Conservation (phyloP, 1,140 invertebrate species). For the Thalassaphorura encarpata region DNA sequence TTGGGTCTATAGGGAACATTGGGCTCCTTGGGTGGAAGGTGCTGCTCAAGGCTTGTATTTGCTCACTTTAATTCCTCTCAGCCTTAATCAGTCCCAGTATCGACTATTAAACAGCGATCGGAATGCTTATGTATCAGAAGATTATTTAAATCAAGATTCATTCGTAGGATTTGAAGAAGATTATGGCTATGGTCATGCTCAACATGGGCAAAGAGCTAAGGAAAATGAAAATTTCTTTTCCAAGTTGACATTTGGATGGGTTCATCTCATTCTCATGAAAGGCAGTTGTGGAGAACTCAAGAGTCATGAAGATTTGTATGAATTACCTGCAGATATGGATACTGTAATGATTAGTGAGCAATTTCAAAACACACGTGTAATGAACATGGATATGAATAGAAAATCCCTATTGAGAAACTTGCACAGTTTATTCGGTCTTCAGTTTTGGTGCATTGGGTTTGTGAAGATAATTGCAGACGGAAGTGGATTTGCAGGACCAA, state of each 20-base stretch:
- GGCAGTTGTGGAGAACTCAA: slow-evolving; percentile 61
- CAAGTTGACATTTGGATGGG: slow-evolving; percentile 76
- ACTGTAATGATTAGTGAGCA: slow-evolving; percentile 48
- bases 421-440: slow-evolving; percentile 69
- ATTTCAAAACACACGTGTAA: slow-evolving; percentile 17
- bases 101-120: slow-evolving; percentile 31
- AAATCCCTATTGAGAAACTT: slow-evolving; percentile 58
- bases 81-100: slow-evolving; percentile 35
- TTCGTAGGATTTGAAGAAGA: slow-evolving; percentile 38
- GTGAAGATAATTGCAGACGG: slow-evolving; percentile 74
- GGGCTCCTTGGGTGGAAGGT: neutral
- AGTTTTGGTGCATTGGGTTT: slow-evolving; percentile 82
- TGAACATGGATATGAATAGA: slow-evolving; percentile 37
- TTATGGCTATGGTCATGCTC: slow-evolving; percentile 56
- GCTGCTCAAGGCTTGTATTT: slow-evolving; percentile 33
- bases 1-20: neutral
- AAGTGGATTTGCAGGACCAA: slow-evolving; percentile 73
- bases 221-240: slow-evolving; percentile 59
- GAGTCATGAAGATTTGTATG: slow-evolving; percentile 69
- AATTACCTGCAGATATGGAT: slow-evolving; percentile 61
- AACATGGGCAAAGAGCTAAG: slow-evolving; percentile 64
- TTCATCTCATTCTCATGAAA: slow-evolving; percentile 71
- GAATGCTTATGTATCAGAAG: slow-evolving; percentile 28
- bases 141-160: slow-evolving; percentile 29
- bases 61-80: slow-evolving; percentile 38